Conservation (phyloP, 2,113 vertebrate genomes). For the Pipra filicauda region DNA sequence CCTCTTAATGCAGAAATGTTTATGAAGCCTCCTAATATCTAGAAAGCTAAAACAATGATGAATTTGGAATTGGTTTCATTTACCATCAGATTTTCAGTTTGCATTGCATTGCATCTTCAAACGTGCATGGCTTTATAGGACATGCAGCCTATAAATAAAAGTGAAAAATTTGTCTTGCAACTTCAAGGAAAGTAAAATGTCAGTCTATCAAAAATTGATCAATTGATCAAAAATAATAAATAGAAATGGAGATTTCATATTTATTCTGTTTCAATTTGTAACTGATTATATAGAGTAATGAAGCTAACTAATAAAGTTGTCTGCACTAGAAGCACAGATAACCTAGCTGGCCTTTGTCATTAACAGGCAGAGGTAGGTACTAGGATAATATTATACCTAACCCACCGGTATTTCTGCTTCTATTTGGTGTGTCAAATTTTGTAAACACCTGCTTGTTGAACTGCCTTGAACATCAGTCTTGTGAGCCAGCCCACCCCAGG, state of each 20-base stretch:
- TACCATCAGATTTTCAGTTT: not conserved
- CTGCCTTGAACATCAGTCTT: not conserved
- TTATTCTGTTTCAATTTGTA: not conserved
- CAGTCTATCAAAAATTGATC: not conserved
- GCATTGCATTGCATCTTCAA: not conserved
- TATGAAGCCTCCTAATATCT: not conserved
- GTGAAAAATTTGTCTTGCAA: not conserved
- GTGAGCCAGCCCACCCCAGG: not conserved
- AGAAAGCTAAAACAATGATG: not conserved
- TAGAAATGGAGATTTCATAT: not conserved
- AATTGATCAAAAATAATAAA: not conserved
- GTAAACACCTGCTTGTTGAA: not conserved
- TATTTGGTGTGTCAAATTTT: not conserved
- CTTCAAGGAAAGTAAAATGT: not conserved
- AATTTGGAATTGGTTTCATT: not conserved
- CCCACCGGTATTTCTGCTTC: not conserved
- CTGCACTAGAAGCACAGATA: not conserved
- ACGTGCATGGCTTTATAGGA: fast-evolving
- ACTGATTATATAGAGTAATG: not conserved
- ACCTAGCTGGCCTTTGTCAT: not conserved
- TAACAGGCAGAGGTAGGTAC: not conserved
- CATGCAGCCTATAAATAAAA: not conserved
- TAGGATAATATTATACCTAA: not conserved
- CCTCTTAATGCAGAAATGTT: not conserved
- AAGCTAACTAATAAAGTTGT: not conserved